A percentile compares a stretch with the other conserved stretches of the same genome.
These are phyloP conservation scores for Acestrorhynchus altus DNA, from an alignment of 2,797 vertebrate genomes.

Conservation along the genomic window DNA sequence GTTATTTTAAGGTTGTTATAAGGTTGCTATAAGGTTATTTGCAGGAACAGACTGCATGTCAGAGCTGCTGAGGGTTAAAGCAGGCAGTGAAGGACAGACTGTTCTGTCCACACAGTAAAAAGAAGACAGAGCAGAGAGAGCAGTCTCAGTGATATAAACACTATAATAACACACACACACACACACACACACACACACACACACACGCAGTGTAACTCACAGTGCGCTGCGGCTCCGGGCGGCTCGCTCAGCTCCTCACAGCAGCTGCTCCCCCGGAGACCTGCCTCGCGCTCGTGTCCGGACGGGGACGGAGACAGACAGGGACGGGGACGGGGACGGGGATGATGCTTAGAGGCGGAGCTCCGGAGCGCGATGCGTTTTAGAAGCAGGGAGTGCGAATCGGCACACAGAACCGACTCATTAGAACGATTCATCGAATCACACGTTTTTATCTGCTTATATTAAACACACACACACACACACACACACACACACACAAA, in stretches of 20 bases:
- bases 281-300: neutral
- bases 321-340: slow-evolving; percentile 21
- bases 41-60: no score
- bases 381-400: slow-evolving; percentile 10
- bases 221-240: no score
- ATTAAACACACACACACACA: neutral
- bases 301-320: slow-evolving; percentile 19
- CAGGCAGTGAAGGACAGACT: neutral
- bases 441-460: slow-evolving; percentile 31
- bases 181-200: no score
- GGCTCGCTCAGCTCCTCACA: no score
- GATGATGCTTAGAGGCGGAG: slow-evolving; percentile 74
- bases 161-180: no score
- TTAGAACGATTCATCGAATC: neutral
- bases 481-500: neutral
- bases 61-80: no score
- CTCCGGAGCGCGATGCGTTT: slow-evolving; percentile 46
- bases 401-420: slow-evolving; percentile 60
- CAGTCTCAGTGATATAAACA: neutral
- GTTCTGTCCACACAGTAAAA: neutral
- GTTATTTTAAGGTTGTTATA: no score
- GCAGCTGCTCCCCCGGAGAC: slow-evolving; percentile 60
- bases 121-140: neutral
- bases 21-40: no score
- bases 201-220: no score